A percentile compares a stretch with the other conserved stretches of the same genome.
Evolutionary conservation across 2,888 invertebrate species (phyloP).

Genomic region (Drosophila mulleri): DNA sequence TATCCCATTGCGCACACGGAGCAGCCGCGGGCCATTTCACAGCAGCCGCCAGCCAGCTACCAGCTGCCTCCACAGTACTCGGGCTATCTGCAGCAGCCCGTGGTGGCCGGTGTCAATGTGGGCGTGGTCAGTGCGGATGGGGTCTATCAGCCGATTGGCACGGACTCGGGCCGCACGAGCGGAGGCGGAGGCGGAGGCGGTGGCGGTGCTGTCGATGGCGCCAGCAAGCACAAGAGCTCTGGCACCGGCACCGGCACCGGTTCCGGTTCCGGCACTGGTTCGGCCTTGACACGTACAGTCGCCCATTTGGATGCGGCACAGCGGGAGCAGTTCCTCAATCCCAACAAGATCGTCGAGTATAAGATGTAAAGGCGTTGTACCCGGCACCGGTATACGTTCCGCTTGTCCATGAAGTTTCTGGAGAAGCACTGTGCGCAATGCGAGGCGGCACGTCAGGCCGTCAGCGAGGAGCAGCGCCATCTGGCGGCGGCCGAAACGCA

Average conservation of each 20-base stretch:
- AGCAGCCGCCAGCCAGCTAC: constrained; percentile 75
- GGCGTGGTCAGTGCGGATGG: constrained; percentile 82
- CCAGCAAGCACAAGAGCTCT: constrained; percentile 69
- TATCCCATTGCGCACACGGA: constrained; percentile 82
- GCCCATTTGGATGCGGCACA: constrained; percentile 84
- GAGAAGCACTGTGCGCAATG: constrained; percentile 82
- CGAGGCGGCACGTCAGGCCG: constrained; percentile 71
- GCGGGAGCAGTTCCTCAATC: constrained; percentile 85
- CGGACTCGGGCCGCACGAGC: constrained; percentile 66
- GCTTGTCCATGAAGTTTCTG: constrained; percentile 84
- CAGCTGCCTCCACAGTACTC: constrained; percentile 82
- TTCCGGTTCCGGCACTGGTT: constrained; percentile 53
- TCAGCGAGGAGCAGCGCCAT: constrained; percentile 68
- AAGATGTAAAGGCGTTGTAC: constrained; percentile 85
- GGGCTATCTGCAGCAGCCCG: constrained; percentile 82
- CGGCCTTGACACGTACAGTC: constrained; percentile 83
- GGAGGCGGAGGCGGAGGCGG: neutral
- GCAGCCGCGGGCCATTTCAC: constrained; percentile 73
- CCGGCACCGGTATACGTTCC: constrained; percentile 84
- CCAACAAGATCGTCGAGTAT: constrained; percentile 85
- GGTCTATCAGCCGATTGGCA: constrained; percentile 79
- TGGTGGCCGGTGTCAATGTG: constrained; percentile 83
- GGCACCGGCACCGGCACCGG: constrained; percentile 39
- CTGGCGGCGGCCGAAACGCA: constrained; percentile 48
- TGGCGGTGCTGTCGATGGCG: constrained; percentile 26